phyloP scores from a whole-genome alignment of 2,113 vertebrate genomes.

The Oreotrochilus melanogaster region DNA sequence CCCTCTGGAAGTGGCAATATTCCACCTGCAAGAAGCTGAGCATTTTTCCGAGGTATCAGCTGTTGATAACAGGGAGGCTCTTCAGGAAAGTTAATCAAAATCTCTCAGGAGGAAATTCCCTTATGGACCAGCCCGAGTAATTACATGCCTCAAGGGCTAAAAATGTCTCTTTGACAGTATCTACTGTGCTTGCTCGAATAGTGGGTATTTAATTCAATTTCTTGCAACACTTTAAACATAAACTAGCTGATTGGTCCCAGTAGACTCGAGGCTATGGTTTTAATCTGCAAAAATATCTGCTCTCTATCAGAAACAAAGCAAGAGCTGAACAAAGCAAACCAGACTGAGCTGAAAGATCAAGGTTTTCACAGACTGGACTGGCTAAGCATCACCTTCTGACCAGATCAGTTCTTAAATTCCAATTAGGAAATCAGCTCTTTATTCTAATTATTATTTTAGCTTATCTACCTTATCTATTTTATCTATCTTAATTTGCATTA shows the following conservation, averaged over 20 bases:
- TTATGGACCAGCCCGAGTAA: background rate
- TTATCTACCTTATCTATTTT: background rate
- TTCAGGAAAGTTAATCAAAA: background rate
- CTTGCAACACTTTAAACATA: background rate
- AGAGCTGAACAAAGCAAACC: background rate
- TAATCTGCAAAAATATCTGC: background rate
- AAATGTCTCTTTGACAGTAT: background rate
- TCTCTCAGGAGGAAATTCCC: background rate
- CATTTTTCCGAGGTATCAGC: background rate
- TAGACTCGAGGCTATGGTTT: background rate
- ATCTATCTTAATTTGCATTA: background rate
- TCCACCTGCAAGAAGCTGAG: background rate
- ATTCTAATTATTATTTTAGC: background rate
- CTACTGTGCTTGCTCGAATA: background rate
- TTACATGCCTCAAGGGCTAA: background rate
- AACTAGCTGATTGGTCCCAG: conserved; percentile 21
- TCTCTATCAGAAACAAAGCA: background rate
- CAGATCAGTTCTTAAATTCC: background rate
- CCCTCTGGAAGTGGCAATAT: background rate
- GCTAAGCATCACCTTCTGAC: background rate
- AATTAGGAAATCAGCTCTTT: background rate
- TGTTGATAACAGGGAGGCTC: background rate
- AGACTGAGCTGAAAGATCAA: background rate
- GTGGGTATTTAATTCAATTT: conserved; percentile 10
- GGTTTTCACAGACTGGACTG: background rate